Conservation (phyloP, 1,140 invertebrate species). For the Batillaria attramentaria region DNA sequence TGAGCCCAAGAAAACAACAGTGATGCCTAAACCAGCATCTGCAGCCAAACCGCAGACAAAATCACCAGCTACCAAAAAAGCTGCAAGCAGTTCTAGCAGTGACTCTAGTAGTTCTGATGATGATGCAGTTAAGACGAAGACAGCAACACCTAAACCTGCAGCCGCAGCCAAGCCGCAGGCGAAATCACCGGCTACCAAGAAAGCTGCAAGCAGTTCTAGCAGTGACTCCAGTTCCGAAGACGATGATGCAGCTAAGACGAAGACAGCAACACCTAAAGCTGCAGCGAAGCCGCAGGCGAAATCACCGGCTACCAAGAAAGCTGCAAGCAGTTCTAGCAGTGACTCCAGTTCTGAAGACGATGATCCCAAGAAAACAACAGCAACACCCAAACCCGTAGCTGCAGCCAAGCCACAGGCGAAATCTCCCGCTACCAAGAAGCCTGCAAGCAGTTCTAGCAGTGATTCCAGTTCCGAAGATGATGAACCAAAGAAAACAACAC, state of each 20-base stretch:
- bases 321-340: conserved; percentile 20
- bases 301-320: conserved; percentile 1
- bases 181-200: background rate
- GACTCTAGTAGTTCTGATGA: conserved; percentile 41
- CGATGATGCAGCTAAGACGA: conserved; percentile 17
- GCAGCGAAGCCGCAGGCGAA: conserved; percentile 21
- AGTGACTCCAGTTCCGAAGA: conserved; percentile 44
- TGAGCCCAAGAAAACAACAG: background rate
- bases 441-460: conserved; percentile 28
- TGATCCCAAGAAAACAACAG: conserved; percentile 25
- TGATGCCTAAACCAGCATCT: background rate
- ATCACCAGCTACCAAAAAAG: conserved; percentile 5
- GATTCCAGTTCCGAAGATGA: conserved; percentile 37
- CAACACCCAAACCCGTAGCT: background rate
- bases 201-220: conserved; percentile 23
- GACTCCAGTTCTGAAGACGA: conserved; percentile 44
- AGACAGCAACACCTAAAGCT: conserved; percentile 12
- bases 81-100: conserved; percentile 9
- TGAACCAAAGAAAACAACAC: conserved; percentile 21
- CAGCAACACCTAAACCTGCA: conserved; percentile 9
- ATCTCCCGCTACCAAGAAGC: conserved; percentile 8
- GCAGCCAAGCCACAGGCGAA: conserved; percentile 24
- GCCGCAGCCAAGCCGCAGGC: background rate
- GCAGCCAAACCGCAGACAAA: conserved; percentile 15
- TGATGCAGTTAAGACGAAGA: conserved; percentile 25